phyloP scores from a whole-genome alignment of 2,797 vertebrate genomes.

The Neosalanx taihuensis region DNA sequence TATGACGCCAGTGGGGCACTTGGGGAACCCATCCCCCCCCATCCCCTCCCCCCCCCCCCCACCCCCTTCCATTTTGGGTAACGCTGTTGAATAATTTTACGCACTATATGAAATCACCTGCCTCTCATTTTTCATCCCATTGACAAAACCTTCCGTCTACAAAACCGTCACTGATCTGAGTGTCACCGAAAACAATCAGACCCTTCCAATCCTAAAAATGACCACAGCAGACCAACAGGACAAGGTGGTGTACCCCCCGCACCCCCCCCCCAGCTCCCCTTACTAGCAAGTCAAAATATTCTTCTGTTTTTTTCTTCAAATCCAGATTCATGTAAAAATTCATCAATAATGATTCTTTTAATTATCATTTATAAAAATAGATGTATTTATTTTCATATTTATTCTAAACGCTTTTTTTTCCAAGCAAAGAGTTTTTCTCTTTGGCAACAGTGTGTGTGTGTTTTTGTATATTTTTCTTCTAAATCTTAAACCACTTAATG shows the following conservation, averaged over 20 bases:
- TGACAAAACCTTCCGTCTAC: constrained; percentile 93
- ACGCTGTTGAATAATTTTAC: constrained; percentile 93
- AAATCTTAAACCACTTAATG: constrained; percentile 91
- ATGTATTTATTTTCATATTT: constrained; percentile 96
- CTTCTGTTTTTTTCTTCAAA: constrained; percentile 99
- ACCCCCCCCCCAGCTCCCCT: constrained; percentile 80
- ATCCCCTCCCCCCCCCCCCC: too few species aligned
- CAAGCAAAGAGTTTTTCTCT: constrained; percentile 99
- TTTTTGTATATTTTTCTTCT: constrained; percentile 75
- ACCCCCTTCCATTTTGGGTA: constrained; percentile 96
- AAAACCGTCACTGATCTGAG: constrained; percentile 98
- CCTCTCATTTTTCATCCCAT: constrained; percentile 83
- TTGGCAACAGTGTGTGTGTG: constrained; percentile 95
- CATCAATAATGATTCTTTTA: constrained; percentile 92
- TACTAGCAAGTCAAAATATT: constrained; percentile 99
- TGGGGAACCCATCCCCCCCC: constrained; percentile 91
- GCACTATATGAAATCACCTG: constrained; percentile 99
- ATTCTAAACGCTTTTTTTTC: constrained; percentile 96
- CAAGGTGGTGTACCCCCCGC: constrained; percentile 92
- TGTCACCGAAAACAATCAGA: constrained; percentile 89
- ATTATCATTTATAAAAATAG: constrained; percentile 99
- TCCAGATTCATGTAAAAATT: constrained; percentile 99
- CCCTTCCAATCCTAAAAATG: constrained; percentile 99
- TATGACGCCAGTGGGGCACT: constrained; percentile 91
- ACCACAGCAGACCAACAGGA: constrained; percentile 99